Evolutionary conservation across 30 jellyfish, hydroid and myxozoan genomes (phyloP), one percentile per base, ranked within the genome.

Genomic region (Nemopilema nomurai): DNA sequence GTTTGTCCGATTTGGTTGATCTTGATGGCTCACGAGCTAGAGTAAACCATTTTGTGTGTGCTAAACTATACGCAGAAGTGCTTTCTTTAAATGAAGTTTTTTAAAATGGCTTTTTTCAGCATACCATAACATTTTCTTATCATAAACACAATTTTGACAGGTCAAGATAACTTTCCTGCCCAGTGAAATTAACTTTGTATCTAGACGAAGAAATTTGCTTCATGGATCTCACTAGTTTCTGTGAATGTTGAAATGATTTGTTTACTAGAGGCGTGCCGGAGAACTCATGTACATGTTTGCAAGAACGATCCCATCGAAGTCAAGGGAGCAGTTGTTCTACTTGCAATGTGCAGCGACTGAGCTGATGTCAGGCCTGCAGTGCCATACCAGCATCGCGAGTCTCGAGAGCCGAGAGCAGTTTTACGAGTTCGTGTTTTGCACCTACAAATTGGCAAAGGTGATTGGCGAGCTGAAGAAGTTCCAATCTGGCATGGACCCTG

Each of bases 391-490:
- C 41, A 75, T 85, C 13, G 49, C 82, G 0, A 68, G 94, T 33
- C 89, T 85, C 9, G 83, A 85, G 66, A 85, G 94, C 71, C 74
- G 88, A 41, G 94, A 85, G 32, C 88, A 85, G 33, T 74, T 67
- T 28, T 85, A 71, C 50, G 94, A 85, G 62, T 85, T 85, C 51
- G 94, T 85, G 1, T 63, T 53, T 65, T 74, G 94, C 67, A 83
- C 68, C 19, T 85, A 65, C 94, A 75, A 51, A 66, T 53, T 85
- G 17, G 67, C 94, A 51, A 77, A 75, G 67, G 86, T 65, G 20
- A 7, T 69, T 6, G 20, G 69, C 4, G 78, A 82, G 66, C 71
- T 82, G 84, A 24, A 28, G 18, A 57, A 69, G 20, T 18, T 82
- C 63, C 76, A 53, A 20, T 74, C 17, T 9, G 71, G 41, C 22